Base-by-base conservation (phyloP, 2,113 vertebrate genomes). In the Hippolais icterina region DNA sequence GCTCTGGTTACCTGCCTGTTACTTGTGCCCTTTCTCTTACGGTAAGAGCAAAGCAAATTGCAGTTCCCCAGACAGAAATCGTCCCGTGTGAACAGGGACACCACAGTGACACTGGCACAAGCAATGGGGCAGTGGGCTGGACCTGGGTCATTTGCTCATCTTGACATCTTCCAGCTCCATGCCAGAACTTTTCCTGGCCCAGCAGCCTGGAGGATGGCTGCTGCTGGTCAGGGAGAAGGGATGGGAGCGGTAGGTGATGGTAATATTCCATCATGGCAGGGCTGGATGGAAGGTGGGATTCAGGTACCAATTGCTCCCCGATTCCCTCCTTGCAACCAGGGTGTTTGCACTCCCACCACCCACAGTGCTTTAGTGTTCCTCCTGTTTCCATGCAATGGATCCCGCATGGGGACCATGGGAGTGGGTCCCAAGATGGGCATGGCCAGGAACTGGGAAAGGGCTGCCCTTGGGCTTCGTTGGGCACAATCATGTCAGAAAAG, bases 41-140 rank as follows among this genome's bases (percentile, higher is more conserved):
- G 0, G 75, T 65, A 27, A 39, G 2, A 54, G 15, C 59, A 18
- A 13, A 77, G 56, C 52, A 33, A 20, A 23, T 24, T 81, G 65
- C n/a, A 7, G 61, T 82, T 78, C 71, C 54, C 33, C 21, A 44
- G 54, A 3, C 29, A 33, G 83, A 54, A 75, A 7, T 5, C 50
- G 61, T 39, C 59, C 44, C 2, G 0, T 42, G 10, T 80, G 70
- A 65, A 23, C 31, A 27, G 68, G 61, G 54, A 14, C 72, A 37
- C 11, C 42, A 1, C 7, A 29, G 75, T 2, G 5, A 25, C 0
- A 0, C 24, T 14, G 7, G 6, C 22, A 6, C 0, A 0, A 57
- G 50, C 92, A 60, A 44, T 9, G 11, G 25, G 13, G 22, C 66
- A 11, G 25, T 2, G 3, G 21, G 24, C 37, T 78, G 23, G 18